Evolutionary conservation across 92 coral and sea anemone genomes (phyloP).

Genomic region (Zoanthus sansibaricus): DNA sequence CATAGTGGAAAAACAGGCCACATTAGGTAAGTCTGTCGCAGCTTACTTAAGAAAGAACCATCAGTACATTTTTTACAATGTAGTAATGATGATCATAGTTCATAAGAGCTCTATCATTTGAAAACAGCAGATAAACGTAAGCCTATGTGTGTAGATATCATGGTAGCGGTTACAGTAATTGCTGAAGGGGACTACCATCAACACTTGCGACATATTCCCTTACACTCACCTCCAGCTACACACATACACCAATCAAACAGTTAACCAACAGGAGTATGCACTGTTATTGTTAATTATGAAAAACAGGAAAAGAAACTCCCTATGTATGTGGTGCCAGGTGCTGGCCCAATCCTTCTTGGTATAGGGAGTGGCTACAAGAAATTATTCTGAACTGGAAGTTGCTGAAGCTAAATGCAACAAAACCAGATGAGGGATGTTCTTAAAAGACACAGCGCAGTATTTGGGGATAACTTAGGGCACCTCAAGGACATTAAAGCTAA

Average conservation of each 20-base stretch:
- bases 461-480: background rate
- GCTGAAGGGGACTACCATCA: conserved; percentile 20
- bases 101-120: conserved; percentile 32
- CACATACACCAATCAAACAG: conserved; percentile 68
- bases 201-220: conserved; percentile 21
- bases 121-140: conserved; percentile 26
- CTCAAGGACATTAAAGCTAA: conserved; percentile 11
- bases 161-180: conserved; percentile 57
- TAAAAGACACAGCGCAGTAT: background rate
- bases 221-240: conserved; percentile 51
- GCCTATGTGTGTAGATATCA: conserved; percentile 53
- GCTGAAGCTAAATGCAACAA: background rate
- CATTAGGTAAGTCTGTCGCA: background rate
- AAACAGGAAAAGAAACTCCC: conserved; percentile 8
- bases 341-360: conserved; percentile 18
- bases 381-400: conserved; percentile 35
- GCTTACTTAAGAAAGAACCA: background rate
- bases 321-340: conserved; percentile 26
- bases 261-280: conserved; percentile 44
- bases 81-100: conserved; percentile 4
- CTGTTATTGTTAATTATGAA: conserved; percentile 23
- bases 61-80: background rate
- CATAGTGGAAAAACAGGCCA: background rate
- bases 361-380: conserved; percentile 19
- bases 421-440: background rate